Base-by-base conservation (phyloP, 2,888 invertebrate genomes). In the Tortrix viridana region DNA sequence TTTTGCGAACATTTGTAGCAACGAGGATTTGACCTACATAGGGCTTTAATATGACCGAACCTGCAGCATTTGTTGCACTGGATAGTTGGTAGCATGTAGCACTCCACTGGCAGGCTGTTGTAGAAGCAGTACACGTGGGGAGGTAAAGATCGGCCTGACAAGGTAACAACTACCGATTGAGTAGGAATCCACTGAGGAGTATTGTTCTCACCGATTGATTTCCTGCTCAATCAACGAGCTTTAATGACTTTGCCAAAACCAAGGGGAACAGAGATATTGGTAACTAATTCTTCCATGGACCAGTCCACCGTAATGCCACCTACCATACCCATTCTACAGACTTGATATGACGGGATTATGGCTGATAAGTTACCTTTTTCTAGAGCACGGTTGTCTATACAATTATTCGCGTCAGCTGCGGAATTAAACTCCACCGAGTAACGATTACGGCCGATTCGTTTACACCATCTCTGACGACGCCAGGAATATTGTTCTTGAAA, bases 391-490 rank as follows among this genome's bases (percentile, higher is more conserved):
- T 58, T 46, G 5, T 18, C 6, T 5, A 65, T 7, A 59, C 67
- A 69, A 1, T 20, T 4, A 19, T 69, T 69, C 9, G 67, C 69
- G 14, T 37, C 26, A 9, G 48, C 18, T 9, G 63, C 59, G 2
- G 47, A 18, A 7, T 23, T 43, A 41, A 67, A 67, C 38, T 66
- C 58, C 2, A 66, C 57, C 3, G 58, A 22, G 5, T 66, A 50
- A 50, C 48, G 63, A 44, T 69, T 67, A 1, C 64, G 57, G 1
- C 66, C 65, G 4, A 55, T 52, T 20, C 41, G 49, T 59, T 67
- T 67, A 66, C 65, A 9, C 64, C 66, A 22, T 64, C 64, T 2
- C 47, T 65, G 1, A 53, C 14, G n/a, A n/a, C n/a, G n/a, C n/a
- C n/a, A n/a, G n/a, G n/a, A n/a, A n/a, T n/a, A n/a, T n/a, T n/a